Conservation (phyloP, 2,113 vertebrate species). For the Semnornis frantzii region DNA sequence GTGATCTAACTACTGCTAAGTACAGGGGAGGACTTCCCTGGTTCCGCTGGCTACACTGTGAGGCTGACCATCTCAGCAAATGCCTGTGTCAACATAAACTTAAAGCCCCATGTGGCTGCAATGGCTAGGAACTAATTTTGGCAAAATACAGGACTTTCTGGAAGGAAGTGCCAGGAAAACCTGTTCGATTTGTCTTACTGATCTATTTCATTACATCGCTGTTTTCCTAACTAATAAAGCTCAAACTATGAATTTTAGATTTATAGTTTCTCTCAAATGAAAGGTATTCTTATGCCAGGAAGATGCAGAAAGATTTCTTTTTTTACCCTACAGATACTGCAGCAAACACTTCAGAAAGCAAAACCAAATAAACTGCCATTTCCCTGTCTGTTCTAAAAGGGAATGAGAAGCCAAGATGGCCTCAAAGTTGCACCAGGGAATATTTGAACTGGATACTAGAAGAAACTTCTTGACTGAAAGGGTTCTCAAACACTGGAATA, state of each 20-base stretch:
- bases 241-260: constrained; percentile 19
- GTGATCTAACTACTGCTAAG: too few relatives aligned
- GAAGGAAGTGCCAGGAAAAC: neutral
- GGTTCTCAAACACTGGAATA: too few relatives aligned
- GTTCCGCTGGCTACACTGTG: too few relatives aligned
- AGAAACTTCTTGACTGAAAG: too few relatives aligned
- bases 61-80: neutral
- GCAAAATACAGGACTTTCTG: neutral
- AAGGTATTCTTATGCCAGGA: constrained; percentile 29
- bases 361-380: constrained; percentile 17
- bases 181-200: neutral
- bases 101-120: neutral
- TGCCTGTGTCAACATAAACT: neutral
- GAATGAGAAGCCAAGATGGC: neutral
- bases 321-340: neutral
- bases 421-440: too few relatives aligned
- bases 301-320: neutral
- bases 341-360: neutral
- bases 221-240: constrained; percentile 30
- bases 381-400: neutral
- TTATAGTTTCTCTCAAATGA: constrained; percentile 33
- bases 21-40: too few relatives aligned
- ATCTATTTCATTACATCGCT: constrained; percentile 6
- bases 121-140: neutral
- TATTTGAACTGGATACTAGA: too few relatives aligned